Base-by-base conservation (phyloP, 1,140 invertebrate genomes). In the Hypothenemus hampei region DNA sequence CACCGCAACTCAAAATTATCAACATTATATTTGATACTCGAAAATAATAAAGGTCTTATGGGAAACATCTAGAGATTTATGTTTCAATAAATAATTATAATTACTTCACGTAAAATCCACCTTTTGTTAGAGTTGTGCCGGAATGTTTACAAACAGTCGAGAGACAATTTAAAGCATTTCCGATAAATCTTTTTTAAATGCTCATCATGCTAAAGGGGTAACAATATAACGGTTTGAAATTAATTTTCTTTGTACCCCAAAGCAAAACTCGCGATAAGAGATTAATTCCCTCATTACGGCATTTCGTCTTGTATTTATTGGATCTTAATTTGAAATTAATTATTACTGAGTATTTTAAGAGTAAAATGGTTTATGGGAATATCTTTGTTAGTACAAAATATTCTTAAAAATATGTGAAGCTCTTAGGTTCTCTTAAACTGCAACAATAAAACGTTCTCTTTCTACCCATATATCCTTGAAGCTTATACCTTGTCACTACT, bases 401-500 rank as follows among this genome's bases (percentile, higher is more conserved):
- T 7, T 37, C 16, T 37, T 37, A 37, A 10, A 10, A 37, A 31
- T 31, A 31, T 31, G 13, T 31, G 13, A 31, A 31, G 35, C 8
- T 16, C 2, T 37, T 37, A 7, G 13, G 20, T 43, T 43, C 23
- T n/a, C 19, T 51, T 40, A 51, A 51, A 41, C 21, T 51, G 20
- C n/a, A n/a, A 2, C 48, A 40, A 51, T 51, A 51, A 51, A 51
- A 40, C 36, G 23, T 16, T 46, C 29, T 29, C 35, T 11, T 51
- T 19, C 21, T 7, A 24, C 22, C 20, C 19, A 51, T 51, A 51
- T 51, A 51, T 51, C 36, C 48, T 26, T 40, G 29, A 51, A 29
- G 48, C 48, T 51, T 51, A 40, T 51, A 51, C 21, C 48, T 51
- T 51, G 48, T 51, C 48, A 51, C 36, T 41, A 51, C n/a, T 40